Evolutionary conservation across 2,113 vertebrate genomes (phyloP), one percentile per base, ranked within the genome.

Genomic region (Montifringilla adamsi): DNA sequence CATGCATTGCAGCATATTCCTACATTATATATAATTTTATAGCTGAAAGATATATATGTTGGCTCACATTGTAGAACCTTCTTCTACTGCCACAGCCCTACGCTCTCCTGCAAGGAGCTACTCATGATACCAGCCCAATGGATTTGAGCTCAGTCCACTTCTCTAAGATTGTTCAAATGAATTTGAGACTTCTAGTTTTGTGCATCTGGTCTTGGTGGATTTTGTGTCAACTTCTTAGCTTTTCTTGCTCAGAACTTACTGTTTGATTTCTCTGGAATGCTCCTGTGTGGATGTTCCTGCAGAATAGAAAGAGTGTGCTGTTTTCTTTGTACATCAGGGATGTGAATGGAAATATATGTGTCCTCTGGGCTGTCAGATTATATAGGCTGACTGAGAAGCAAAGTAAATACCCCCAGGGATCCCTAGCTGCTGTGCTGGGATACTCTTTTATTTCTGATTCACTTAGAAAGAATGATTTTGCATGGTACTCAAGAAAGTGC

Each of bases 91-190:
- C 6, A 0, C 44, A 37, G 43, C 62, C 44, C 31, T 75, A 59
- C 0, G 0, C 28, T 73, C 20, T 67, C 39, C 58, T 0, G 0
- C 2, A 1, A 52, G 39, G 68, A 44, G 39, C 62, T 75, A 20
- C 20, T 75, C 18, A 14, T 6, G 10, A 27, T 43, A 3, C 55
- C 41, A 64, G 21, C n/a, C 26, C 0, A 1, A 22, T 35, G 53
- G 52, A 27, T 84, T 74, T 82, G 31, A 75, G 27, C 46, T 69
- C 5, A 1, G 16, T 77, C 75, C 9, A 5, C 10, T 72, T 69
- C 50, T 73, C 24, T 69, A 49, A 69, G 20, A 30, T 28, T 73
- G 13, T 66, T 92, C 41, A 85, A 72, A 64, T 15, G 68, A 66
- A 77, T 46, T 1, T 28, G 46, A 46, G 39, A 58, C 70, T 92